Evolutionary conservation across 1,140 invertebrate species (phyloP), one percentile per base, ranked within the genome.

Genomic region (Liolophura sinensis): DNA sequence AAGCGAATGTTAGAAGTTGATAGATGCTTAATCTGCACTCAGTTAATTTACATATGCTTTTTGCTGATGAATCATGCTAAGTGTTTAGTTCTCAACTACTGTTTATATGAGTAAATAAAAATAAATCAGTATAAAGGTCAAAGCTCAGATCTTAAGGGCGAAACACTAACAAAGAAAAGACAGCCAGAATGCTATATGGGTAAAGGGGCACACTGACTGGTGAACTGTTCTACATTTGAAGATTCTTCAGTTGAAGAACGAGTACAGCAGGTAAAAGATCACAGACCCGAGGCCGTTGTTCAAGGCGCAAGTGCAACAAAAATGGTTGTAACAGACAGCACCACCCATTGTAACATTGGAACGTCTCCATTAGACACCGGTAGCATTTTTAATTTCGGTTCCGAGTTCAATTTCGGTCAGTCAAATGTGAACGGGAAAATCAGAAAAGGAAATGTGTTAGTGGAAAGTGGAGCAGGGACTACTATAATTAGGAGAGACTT

Each of bases 281-380:
- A 61, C 11, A 40, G 40, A 20, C n/a, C 27, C 15, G 27, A n/a
- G 9, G 59, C 40, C 22, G 40, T 48, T 61, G 16, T 20, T 47
- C 20, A 22, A 6, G 11, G 24, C 12, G 18, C 20, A 7, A 48
- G 59, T 48, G n/a, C 18, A 7, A 47, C 22, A 47, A 61, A 61
- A 24, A 61, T n/a, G n/a, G n/a, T n/a, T n/a, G 40, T 47, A 3
- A 18, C 12, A 22, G 59, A 18, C 20, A 20, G 11, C 24, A 31
- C 50, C 24, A 61, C 25, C 24, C 27, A 48, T 22, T 61, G 20
- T 48, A 48, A 61, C 59, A 61, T 61, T n/a, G n/a, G n/a, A n/a
- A n/a, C n/a, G n/a, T n/a, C 59, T 16, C n/a, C n/a, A 15, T 48
- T 61, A 31, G 59, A 61, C 25, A 22, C n/a, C 9, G 22, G 47